These are phyloP conservation scores for Epistrophe grossulariae DNA, from an alignment of 2,888 invertebrate genomes.

Conservation along the genomic window DNA sequence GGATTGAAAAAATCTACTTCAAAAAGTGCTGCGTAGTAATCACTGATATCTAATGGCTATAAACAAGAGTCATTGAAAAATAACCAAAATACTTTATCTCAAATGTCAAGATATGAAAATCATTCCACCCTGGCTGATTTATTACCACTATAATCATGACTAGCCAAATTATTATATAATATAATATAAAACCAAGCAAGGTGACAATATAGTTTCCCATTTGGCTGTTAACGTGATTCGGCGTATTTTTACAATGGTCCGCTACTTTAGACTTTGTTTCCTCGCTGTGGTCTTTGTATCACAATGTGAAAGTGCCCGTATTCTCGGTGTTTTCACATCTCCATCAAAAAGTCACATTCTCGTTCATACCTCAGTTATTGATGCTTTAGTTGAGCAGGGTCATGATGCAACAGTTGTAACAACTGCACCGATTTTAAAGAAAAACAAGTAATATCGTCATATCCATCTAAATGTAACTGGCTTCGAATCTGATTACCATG, in stretches of 20 bases:
- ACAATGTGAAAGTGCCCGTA: slow-evolving; percentile 46
- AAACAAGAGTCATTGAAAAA: too few species aligned
- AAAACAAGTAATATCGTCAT: slow-evolving; percentile 48
- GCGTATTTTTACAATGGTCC: slow-evolving; percentile 15
- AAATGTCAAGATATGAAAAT: too few species aligned
- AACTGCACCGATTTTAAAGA: slow-evolving; percentile 43
- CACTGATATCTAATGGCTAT: too few species aligned
- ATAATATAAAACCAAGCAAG: too few species aligned
- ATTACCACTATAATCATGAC: too few species aligned
- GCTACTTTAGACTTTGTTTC: neutral
- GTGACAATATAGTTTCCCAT: slow-evolving; percentile 9
- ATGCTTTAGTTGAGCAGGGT: slow-evolving; percentile 76
- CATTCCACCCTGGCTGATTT: too few species aligned
- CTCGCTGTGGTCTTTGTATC: neutral
- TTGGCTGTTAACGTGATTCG: slow-evolving; percentile 2
- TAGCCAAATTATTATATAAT: too few species aligned
- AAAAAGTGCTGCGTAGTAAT: too few species aligned
- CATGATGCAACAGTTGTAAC: slow-evolving; percentile 76
- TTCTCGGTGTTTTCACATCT: slow-evolving; percentile 74
- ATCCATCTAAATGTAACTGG: slow-evolving; percentile 28
- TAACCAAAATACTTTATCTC: too few species aligned
- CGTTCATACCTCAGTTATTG: slow-evolving; percentile 75
- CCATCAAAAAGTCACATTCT: slow-evolving; percentile 76
- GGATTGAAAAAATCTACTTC: too few species aligned
- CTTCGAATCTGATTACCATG: slow-evolving; percentile 32